A percentile compares a stretch with the other conserved stretches of the same genome.
Conservation (phyloP, 2,113 vertebrate genomes). For the Notarius lentiginosus region DNA sequence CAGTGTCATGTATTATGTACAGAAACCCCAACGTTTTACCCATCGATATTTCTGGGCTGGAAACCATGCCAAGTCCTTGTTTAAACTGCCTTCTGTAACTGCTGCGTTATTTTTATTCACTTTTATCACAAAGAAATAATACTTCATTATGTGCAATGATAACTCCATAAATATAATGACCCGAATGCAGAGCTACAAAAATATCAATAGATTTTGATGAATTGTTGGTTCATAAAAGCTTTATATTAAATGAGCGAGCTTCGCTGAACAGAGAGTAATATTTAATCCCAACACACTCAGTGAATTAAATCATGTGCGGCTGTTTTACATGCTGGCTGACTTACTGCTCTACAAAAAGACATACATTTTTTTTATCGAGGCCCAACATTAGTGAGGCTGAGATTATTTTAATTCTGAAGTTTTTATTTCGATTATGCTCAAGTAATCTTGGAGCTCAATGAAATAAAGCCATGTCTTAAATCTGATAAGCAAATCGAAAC, state of each 20-base stretch:
- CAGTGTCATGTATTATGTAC: constrained; percentile 35
- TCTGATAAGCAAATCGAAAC: too few relatives aligned
- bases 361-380: constrained; percentile 12
- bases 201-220: constrained; percentile 58
- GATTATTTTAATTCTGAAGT: background rate
- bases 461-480: too few relatives aligned
- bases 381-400: background rate
- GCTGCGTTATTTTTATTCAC: constrained; percentile 40
- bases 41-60: constrained; percentile 26
- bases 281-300: constrained; percentile 52
- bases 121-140: constrained; percentile 53
- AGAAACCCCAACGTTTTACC: constrained; percentile 15
- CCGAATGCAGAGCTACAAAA: constrained; percentile 47
- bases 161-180: constrained; percentile 50
- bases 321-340: constrained; percentile 31
- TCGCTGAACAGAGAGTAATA: constrained; percentile 45
- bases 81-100: constrained; percentile 42
- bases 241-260: constrained; percentile 55
- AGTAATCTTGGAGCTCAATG: too few relatives aligned
- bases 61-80: constrained; percentile 35
- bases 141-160: constrained; percentile 56
- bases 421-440: background rate
- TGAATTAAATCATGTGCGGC: constrained; percentile 55
- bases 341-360: constrained; percentile 9
- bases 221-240: constrained; percentile 62